A percentile compares a stretch with the other conserved stretches of the same genome.
Conservation (phyloP, 2,888 invertebrate species). For the Alloscopus bannaensis region DNA sequence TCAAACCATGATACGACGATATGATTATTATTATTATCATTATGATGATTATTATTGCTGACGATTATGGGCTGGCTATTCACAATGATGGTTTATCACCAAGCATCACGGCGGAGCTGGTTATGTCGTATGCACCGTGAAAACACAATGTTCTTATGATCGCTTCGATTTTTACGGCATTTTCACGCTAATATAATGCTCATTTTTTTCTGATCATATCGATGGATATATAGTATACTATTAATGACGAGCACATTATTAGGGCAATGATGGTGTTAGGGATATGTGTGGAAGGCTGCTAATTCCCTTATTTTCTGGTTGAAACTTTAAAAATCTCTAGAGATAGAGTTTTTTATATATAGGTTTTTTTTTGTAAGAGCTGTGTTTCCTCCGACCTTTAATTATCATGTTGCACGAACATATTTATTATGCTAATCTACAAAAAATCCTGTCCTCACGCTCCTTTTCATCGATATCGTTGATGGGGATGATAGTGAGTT, state of each 20-base stretch:
- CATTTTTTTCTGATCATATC: not conserved
- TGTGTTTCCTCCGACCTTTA: slow-evolving; percentile 67
- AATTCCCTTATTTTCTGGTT: too few relatives aligned
- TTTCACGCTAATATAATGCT: slow-evolving; percentile 32
- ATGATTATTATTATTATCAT: slow-evolving; percentile 44
- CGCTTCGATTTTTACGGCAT: slow-evolving; percentile 32
- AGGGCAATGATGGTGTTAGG: slow-evolving; percentile 13
- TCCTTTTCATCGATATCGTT: slow-evolving; percentile 25
- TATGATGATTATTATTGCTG: slow-evolving; percentile 31
- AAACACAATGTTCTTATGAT: too few relatives aligned
- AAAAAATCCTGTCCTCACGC: slow-evolving; percentile 58
- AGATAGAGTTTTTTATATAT: too few relatives aligned
- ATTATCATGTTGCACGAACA: slow-evolving; percentile 65
- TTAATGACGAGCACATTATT: slow-evolving; percentile 13
- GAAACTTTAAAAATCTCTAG: too few relatives aligned
- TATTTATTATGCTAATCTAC: slow-evolving; percentile 59
- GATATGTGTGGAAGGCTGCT: too few relatives aligned
- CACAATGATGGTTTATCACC: slow-evolving; percentile 22
- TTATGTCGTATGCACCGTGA: too few relatives aligned
- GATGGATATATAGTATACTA: slow-evolving; percentile 14
- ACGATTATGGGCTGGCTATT: slow-evolving; percentile 39
- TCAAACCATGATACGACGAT: slow-evolving; percentile 51
- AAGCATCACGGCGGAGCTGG: not conserved
- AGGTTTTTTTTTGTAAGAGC: too few relatives aligned
- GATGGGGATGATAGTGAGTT: not conserved